Conservation (phyloP, 2,888 invertebrate species). For the Meliscaeva auricollis region DNA sequence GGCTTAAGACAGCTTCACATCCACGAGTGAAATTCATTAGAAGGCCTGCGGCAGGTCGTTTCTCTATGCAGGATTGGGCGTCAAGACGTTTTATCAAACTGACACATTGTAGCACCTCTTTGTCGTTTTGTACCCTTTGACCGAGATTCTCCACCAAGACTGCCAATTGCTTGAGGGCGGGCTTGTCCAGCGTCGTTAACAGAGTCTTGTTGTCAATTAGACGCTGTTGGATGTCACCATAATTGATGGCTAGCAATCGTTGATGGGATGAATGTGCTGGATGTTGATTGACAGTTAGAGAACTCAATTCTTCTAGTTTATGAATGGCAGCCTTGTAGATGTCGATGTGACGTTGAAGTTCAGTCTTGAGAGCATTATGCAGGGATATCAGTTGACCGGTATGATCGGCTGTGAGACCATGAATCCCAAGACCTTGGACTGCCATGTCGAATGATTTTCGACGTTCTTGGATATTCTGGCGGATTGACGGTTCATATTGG, state of each 20-base stretch:
- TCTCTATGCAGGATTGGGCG: conserved; percentile 87
- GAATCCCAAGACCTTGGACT: conserved; percentile 93
- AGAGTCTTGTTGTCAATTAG: conserved; percentile 96
- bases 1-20: conserved; percentile 90
- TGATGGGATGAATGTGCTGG: conserved; percentile 96
- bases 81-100: conserved; percentile 89
- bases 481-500: conserved; percentile 88
- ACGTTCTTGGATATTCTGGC: conserved; percentile 88
- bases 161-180: conserved; percentile 90
- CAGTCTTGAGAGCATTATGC: conserved; percentile 92
- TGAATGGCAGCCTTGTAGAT: conserved; percentile 94
- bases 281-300: conserved; percentile 87
- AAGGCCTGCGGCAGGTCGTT: conserved; percentile 88
- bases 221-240: conserved; percentile 94
- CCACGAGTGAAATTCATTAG: conserved; percentile 91
- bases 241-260: conserved; percentile 92
- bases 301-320: conserved; percentile 91
- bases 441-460: conserved; percentile 92
- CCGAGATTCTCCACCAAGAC: conserved; percentile 89
- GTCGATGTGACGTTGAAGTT: conserved; percentile 92
- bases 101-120: conserved; percentile 91
- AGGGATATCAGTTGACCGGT: conserved; percentile 89
- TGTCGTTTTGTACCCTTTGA: conserved; percentile 94
- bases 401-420: conserved; percentile 90
- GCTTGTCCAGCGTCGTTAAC: conserved; percentile 93